Percentiles rank a stretch among this genome's conserved stretches.
Evolutionary conservation across 2,113 vertebrate species (phyloP).

Genomic region (Haemorhous mexicanus): DNA sequence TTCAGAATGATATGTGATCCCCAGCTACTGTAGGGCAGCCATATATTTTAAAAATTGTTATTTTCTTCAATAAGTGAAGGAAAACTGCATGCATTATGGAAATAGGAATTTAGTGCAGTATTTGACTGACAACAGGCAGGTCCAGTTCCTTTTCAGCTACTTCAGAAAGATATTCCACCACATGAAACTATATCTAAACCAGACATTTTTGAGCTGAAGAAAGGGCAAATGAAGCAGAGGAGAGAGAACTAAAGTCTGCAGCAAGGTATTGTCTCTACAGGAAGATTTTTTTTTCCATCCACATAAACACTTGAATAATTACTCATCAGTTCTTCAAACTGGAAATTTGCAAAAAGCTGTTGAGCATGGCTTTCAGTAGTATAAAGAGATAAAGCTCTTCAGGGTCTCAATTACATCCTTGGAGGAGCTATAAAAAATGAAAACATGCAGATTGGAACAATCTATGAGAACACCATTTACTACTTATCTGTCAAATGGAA

Average conservation of each 20-base stretch:
- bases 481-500: background rate
- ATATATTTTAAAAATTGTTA: background rate
- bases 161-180: background rate
- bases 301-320: background rate
- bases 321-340: background rate
- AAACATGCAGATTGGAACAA: background rate
- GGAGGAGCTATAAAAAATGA: constrained; percentile 30
- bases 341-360: background rate
- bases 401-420: constrained; percentile 16
- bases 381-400: constrained; percentile 24
- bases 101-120: background rate
- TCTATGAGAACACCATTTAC: constrained; percentile 15
- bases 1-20: background rate
- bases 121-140: background rate
- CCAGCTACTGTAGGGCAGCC: background rate
- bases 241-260: background rate
- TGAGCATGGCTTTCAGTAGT: background rate
- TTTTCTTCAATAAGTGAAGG: background rate
- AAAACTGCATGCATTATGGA: background rate
- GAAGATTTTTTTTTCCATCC: background rate
- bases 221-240: background rate
- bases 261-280: background rate
- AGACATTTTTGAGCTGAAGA: background rate
- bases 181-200: background rate
- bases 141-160: background rate